These are phyloP conservation scores for Ichneumoninae sp. DNA, from an alignment of 2,888 invertebrate genomes.

Conservation along the genomic window DNA sequence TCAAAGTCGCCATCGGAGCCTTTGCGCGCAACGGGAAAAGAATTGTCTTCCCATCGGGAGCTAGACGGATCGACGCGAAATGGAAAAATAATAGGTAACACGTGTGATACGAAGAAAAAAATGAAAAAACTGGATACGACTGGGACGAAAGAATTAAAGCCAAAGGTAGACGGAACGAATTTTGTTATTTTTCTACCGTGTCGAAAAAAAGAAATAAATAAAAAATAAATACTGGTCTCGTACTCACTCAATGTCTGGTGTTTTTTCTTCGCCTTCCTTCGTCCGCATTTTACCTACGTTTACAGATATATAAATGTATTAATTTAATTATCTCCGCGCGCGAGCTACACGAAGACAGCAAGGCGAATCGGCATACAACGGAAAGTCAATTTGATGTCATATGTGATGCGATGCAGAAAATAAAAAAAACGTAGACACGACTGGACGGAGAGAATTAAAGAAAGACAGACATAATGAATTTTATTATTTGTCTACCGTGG, in stretches of 20 bases:
- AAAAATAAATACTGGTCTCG: background rate
- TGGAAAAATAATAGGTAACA: constrained; percentile 39
- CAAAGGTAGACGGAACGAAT: constrained; percentile 13
- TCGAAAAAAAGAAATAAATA: background rate
- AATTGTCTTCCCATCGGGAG: constrained; percentile 59
- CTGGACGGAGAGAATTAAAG: no score
- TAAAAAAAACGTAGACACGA: no score
- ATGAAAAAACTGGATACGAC: constrained; percentile 15
- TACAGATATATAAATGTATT: constrained; percentile 73
- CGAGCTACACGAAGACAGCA: constrained; percentile 72
- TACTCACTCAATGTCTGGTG: background rate
- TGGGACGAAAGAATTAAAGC: constrained; percentile 44
- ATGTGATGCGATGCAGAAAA: no score
- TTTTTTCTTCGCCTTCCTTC: constrained; percentile 9
- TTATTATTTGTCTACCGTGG: no score
- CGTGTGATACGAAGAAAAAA: constrained; percentile 27
- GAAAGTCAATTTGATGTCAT: no score
- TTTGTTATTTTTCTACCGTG: background rate
- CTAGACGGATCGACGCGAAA: constrained; percentile 41
- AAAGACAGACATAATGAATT: no score
- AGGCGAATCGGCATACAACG: background rate
- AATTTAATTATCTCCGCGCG: constrained; percentile 74
- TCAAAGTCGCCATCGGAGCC: constrained; percentile 67
- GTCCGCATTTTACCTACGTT: constrained; percentile 5
- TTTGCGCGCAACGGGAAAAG: constrained; percentile 49